phyloP scores from a whole-genome alignment of 2,113 vertebrate species.

The Pteropus alecto region DNA sequence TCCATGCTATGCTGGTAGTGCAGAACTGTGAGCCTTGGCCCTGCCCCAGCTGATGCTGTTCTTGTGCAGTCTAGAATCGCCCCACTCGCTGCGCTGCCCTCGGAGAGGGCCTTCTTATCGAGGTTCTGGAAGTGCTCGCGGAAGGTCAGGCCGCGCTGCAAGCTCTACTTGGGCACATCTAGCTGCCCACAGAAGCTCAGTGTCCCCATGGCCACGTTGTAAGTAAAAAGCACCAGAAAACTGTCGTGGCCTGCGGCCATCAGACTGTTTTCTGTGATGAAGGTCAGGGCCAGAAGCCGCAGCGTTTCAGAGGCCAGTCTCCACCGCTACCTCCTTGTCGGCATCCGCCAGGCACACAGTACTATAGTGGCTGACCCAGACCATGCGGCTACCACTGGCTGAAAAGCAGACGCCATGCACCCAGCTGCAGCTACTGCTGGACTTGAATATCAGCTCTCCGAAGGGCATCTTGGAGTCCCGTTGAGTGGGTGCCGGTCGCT shows the following conservation, averaged over 20 bases:
- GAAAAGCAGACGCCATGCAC: constrained; percentile 96
- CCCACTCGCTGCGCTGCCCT: constrained; percentile 80
- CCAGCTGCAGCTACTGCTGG: constrained; percentile 91
- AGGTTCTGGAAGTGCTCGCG: constrained; percentile 97
- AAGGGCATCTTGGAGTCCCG: constrained; percentile 99
- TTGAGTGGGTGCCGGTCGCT: constrained; percentile 92
- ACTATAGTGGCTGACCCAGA: constrained; percentile 97
- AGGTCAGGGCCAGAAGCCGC: constrained; percentile 94
- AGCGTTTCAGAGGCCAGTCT: constrained; percentile 90
- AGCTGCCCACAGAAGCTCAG: constrained; percentile 91
- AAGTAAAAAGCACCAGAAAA: constrained; percentile 93
- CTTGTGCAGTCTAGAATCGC: constrained; percentile 91
- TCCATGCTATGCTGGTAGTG: constrained; percentile 94
- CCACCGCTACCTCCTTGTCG: constrained; percentile 86
- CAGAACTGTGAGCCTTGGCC: constrained; percentile 92
- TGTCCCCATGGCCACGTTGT: constrained; percentile 83
- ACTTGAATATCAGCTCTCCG: constrained; percentile 96
- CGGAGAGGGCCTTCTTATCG: constrained; percentile 92
- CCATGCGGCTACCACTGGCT: constrained; percentile 89
- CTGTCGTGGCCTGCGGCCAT: constrained; percentile 97
- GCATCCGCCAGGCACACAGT: constrained; percentile 92
- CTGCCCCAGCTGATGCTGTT: constrained; percentile 98
- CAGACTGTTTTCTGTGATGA: constrained; percentile 96
- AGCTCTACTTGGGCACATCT: constrained; percentile 94
- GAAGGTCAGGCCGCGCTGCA: constrained; percentile 92